Conservation (phyloP, 2,888 invertebrate species). For the Thymelicus lineola region DNA sequence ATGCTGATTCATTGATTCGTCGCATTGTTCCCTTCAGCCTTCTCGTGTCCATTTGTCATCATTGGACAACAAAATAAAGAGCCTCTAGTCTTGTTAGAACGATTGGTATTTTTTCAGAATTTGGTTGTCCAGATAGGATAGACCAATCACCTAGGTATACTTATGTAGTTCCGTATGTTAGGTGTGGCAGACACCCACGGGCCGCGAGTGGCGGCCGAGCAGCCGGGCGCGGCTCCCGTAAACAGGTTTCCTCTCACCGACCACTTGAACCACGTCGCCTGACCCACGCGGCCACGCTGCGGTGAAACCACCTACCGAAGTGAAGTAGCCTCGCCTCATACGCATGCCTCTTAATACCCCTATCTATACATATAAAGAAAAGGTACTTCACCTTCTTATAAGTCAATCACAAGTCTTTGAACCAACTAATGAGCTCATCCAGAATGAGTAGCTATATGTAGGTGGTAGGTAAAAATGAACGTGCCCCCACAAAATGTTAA, state of each 20-base stretch:
- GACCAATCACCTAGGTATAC: slow-evolving; percentile 31
- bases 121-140: slow-evolving; percentile 34
- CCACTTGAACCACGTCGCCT: slow-evolving; percentile 49
- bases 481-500: too few species aligned
- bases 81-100: slow-evolving; percentile 19
- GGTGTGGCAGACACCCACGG: slow-evolving; percentile 66
- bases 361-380: neutral
- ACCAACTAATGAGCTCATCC: neutral
- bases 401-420: neutral
- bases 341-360: neutral
- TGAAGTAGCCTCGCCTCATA: slow-evolving; percentile 30
- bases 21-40: slow-evolving; percentile 6
- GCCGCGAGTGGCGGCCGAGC: slow-evolving; percentile 52
- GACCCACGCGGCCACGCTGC: slow-evolving; percentile 48
- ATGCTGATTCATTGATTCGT: slow-evolving; percentile 12
- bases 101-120: slow-evolving; percentile 35
- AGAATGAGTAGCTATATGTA: neutral
- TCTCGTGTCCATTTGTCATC: neutral
- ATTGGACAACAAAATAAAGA: neutral
- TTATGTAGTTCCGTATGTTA: slow-evolving; percentile 47
- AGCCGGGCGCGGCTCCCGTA: slow-evolving; percentile 55
- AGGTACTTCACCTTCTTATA: neutral
- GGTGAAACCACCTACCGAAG: slow-evolving; percentile 43
- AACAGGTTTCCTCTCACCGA: slow-evolving; percentile 81
- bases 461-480: too few species aligned